Evolutionary conservation across 2,113 vertebrate genomes (phyloP), one percentile per base, ranked within the genome.

Genomic region (Varanus salvator): DNA sequence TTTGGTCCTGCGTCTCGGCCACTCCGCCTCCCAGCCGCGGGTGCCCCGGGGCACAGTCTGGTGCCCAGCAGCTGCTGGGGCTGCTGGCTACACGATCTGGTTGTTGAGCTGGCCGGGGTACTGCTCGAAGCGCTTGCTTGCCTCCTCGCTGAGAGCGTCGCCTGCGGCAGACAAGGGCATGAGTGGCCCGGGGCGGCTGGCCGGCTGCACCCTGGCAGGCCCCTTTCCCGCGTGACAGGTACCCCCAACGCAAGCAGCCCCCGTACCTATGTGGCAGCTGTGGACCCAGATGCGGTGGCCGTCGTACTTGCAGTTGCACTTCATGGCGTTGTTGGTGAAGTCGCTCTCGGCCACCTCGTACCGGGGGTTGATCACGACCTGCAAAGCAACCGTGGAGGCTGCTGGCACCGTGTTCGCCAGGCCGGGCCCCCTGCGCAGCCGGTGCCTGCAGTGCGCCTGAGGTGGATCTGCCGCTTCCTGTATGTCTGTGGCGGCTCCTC

Each of bases 281-380:
- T 99, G 99, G 93, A 99, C 96, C 99, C 99, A 99, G 96, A 99
- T 98, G 77, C 99, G 98, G 71, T 99, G 98, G 2, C 99, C 99
- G 0, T 99, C 99, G 0, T 99, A 99, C 95, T 99, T 99, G 97
- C 99, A 99, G 97, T 98, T 99, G 92, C 99, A 99, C 88, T 98
- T 99, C 99, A 99, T 99, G 92, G 98, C 99, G 0, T 99, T 99
- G 96, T 99, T 99, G 96, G 98, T 99, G 95, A 99, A 99, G 95
- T 99, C 99, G 0, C 98, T 99, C 94, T 99, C 99, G 0, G 99
- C 98, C 92, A 99, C 99, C 93, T 99, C 99, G 0, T 97, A 97
- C 84, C 99, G 98, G 29, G 99, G 99, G 96, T 99, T 99, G 92
- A 99, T 99, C 64, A 99, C 97, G 1, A 99, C 96, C 99, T 99